Base-by-base conservation (phyloP, 1,140 invertebrate genomes). In the Eurosta solidaginis region DNA sequence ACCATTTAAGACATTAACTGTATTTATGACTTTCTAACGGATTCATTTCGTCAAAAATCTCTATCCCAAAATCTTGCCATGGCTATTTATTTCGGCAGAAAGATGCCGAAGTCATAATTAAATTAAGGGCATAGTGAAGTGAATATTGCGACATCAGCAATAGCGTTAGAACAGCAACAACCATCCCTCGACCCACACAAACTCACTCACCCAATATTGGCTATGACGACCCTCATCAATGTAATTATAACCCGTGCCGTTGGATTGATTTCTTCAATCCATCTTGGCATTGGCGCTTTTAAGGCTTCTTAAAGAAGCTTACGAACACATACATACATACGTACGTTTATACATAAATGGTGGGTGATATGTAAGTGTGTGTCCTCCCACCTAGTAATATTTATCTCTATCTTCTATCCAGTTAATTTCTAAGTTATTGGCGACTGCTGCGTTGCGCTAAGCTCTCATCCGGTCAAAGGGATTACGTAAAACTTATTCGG, bases 21-120 rank as follows among this genome's bases (percentile, higher is more conserved):
- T n/a, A 10, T 29, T 9, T 36, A 68, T 40, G 59, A 9, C 59
- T 40, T 20, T 9, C 17, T 22, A 36, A 68, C 59, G 59, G 33
- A 40, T 68, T 68, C 59, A 68, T 68, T 40, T 68, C 59, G 33
- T 68, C 59, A 75, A 47, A 75, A 75, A 47, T 45, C n/a, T n/a
- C n/a, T n/a, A n/a, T n/a, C 74, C 47, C 74, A 45, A 50, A 50
- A 10, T 29, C 25, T 75, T 47, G 36, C 74, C 74, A 75, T 75
- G 74, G 74, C 47, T 25, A 75, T 75, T 50, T 45, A 75, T 75
- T 68, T 42, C 17, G 59, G 59, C n/a, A 20, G n/a, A 29, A n/a
- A 68, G n/a, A 12, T 68, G 59, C 33, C 36, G 33, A 68, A 68
- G 59, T 68, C 59, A 68, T 68, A 68, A 68, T 68, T 68, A 17